Evolutionary conservation across 2,113 vertebrate species (phyloP).

Genomic region (Neolamprologus ventralis): DNA sequence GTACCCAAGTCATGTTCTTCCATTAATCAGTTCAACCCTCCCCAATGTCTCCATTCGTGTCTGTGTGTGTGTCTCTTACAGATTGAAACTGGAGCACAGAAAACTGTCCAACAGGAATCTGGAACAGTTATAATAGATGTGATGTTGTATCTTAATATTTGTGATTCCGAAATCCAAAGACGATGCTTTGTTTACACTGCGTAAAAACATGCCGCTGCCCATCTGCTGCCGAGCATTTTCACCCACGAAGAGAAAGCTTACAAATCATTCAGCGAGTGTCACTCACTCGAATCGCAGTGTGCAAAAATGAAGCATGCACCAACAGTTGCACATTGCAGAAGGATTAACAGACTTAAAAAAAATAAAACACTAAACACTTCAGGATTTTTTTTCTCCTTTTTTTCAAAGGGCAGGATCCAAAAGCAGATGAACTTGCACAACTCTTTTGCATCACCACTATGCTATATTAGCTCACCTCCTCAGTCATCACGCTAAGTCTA

Average conservation of each 20-base stretch:
- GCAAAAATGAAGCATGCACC: neutral
- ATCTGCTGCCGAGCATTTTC: neutral
- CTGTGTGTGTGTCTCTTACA: neutral
- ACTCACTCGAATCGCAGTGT: neutral
- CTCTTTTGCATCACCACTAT: constrained; percentile 22
- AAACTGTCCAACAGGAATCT: neutral
- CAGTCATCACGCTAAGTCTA: constrained; percentile 53
- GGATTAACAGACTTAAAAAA: neutral
- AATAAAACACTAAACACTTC: neutral
- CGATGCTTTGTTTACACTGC: neutral
- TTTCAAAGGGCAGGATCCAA: neutral
- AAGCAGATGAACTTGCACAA: constrained; percentile 2
- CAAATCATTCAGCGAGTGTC: neutral
- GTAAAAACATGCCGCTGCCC: neutral
- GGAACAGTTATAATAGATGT: neutral
- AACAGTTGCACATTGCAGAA: neutral
- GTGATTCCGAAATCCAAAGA: neutral
- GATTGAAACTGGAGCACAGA: neutral
- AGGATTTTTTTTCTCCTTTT: neutral
- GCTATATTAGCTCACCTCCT: constrained; percentile 51
- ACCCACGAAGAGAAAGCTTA: neutral
- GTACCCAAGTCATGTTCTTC: neutral
- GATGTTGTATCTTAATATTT: neutral
- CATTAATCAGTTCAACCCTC: neutral
- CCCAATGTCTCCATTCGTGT: neutral